Base-by-base conservation (phyloP, 2,888 invertebrate species). In the Tuta absoluta region DNA sequence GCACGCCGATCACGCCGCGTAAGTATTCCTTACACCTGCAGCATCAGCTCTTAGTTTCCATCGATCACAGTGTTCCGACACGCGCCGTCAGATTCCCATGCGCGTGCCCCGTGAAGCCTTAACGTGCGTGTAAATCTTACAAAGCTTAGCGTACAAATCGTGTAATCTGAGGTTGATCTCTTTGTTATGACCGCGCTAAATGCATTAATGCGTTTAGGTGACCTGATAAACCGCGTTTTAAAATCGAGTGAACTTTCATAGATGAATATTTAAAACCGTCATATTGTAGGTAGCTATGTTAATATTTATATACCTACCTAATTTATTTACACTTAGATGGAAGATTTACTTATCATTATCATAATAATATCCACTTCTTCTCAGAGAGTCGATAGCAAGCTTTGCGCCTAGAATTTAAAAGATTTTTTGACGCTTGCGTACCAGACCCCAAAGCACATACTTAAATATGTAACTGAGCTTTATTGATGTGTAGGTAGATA, bases 1-100 rank as follows among this genome's bases (percentile, higher is more conserved):
- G 63, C 84, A 85, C 70, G 81, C 84, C 45, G 85, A 86, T 72
- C 81, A 84, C 68, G 87, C 88, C 65, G 85, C 88, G 91, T 91
- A 71, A 90, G 90, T 90, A 89, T 23, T n/a, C 14, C 58, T 19
- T 89, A 88, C 24, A 14, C n/a, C 57, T 33, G 3, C 57, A 48
- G 48, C 45, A 63, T 63, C 37, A 45, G 51, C 33, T 24, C n/a
- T 45, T 17, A 28, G 51, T 17, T n/a, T 45, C 48, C 60, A 61
- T 61, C 63, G 61, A 49, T 61, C 23, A 66, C 68, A 49, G 56
- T 66, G 58, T 66, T 68, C 68, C 69, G 65, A 68, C 66, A 57
- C 53, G 53, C 62, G 62, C 38, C 23, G 53, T 38, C 62, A 65
- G 38, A 63, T 64, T 62, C 62, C 67, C 71, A 65, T 68, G 70